Percentiles rank a stretch among this genome's conserved stretches.
These are phyloP conservation scores for Beroe forskalii DNA, from an alignment of 37 sponge, comb jelly and placozoan genomes.

Conservation along the genomic window DNA sequence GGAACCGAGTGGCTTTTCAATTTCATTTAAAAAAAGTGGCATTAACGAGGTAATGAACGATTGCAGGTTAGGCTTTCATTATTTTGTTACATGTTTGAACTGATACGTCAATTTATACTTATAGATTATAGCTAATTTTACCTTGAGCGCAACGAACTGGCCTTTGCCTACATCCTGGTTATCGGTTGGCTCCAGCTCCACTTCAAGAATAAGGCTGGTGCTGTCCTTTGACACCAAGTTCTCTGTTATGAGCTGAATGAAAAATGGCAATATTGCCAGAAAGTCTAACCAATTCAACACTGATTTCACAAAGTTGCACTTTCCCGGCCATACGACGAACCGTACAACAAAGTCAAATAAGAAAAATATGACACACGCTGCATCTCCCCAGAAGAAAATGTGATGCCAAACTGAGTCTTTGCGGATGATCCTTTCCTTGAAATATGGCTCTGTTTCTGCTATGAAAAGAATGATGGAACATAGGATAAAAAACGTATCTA, in stretches of 20 bases:
- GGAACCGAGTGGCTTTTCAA: no score
- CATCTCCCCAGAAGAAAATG: slow-evolving; percentile 65
- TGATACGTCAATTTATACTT: no score
- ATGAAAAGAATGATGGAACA: slow-evolving; percentile 63
- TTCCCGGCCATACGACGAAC: slow-evolving; percentile 49
- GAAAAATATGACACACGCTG: slow-evolving; percentile 57
- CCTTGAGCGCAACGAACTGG: slow-evolving; percentile 60
- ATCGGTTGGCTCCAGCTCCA: neutral
- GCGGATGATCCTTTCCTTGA: slow-evolving; percentile 1
- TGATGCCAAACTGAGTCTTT: slow-evolving; percentile 36
- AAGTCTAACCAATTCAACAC: slow-evolving; percentile 65
- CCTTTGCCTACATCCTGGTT: neutral
- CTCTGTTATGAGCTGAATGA: slow-evolving; percentile 39
- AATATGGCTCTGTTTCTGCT: slow-evolving; percentile 56
- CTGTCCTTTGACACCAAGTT: neutral
- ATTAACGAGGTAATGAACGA: no score
- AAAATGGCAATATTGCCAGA: slow-evolving; percentile 59
- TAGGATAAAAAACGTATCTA: slow-evolving; percentile 48
- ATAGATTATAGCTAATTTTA: no score
- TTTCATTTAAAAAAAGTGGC: no score
- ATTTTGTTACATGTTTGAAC: no score
- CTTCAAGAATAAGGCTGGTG: neutral
- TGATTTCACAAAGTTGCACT: slow-evolving; percentile 28
- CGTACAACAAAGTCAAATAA: slow-evolving; percentile 24
- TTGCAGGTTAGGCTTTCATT: no score